phyloP scores from a whole-genome alignment of 2,113 vertebrate species.

The Raja brachyura region DNA sequence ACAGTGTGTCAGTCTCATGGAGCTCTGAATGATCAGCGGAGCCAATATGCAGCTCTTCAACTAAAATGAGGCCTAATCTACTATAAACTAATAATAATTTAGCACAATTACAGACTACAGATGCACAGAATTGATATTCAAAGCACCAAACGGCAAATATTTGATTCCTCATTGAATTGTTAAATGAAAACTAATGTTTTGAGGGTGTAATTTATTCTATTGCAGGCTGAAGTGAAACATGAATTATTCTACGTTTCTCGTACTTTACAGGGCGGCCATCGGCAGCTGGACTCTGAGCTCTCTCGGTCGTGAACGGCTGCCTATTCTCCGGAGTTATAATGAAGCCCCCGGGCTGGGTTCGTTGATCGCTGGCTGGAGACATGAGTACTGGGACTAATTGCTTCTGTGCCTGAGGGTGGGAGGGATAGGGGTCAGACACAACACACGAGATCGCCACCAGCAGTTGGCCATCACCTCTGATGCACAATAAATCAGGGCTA shows the following conservation, averaged over 20 bases:
- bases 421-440: background rate
- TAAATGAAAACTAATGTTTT: constrained; percentile 30
- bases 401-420: background rate
- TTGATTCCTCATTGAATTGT: constrained; percentile 13
- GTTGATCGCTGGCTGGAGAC: background rate
- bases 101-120: constrained; percentile 28
- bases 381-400: background rate
- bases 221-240: background rate
- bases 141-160: constrained; percentile 10
- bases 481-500: background rate
- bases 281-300: background rate
- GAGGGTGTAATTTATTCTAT: constrained; percentile 12
- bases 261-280: background rate
- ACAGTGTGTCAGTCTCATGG: background rate
- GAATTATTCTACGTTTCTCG: background rate
- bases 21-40: background rate
- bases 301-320: background rate
- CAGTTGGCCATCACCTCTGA: background rate
- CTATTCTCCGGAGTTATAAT: background rate
- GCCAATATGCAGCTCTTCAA: background rate
- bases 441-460: background rate
- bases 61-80: constrained; percentile 7
- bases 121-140: background rate
- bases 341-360: background rate
- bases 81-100: constrained; percentile 32